Conservation (phyloP, 2,888 invertebrate genomes). For the Papilio protenor region DNA sequence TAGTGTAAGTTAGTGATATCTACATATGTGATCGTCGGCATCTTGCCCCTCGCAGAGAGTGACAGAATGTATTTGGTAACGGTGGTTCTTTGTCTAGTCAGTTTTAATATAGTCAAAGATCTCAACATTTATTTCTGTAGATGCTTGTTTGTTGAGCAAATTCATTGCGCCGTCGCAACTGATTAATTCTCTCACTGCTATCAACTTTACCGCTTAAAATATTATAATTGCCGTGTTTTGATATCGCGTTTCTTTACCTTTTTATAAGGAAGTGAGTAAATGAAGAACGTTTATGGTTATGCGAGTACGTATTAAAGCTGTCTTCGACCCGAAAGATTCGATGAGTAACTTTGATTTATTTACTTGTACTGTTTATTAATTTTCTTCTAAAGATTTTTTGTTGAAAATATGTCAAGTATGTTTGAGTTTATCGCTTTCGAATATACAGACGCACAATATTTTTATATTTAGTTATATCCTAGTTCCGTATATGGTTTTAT, state of each 20-base stretch:
- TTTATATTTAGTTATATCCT: not conserved
- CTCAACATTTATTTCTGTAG: slow-evolving; percentile 31
- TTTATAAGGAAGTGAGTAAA: slow-evolving; percentile 27
- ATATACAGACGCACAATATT: not conserved
- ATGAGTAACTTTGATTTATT: slow-evolving; percentile 10
- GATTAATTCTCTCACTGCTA: slow-evolving; percentile 23
- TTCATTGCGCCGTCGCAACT: slow-evolving; percentile 26
- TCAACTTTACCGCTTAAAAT: slow-evolving; percentile 18
- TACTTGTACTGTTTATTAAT: not conserved
- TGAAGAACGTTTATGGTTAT: slow-evolving; percentile 9
- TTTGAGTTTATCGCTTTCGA: not conserved
- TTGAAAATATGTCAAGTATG: not conserved
- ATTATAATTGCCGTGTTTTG: slow-evolving; percentile 16
- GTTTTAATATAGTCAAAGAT: not conserved
- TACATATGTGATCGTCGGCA: not conserved
- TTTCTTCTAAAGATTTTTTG: not conserved
- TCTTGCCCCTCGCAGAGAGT: too few relatives aligned
- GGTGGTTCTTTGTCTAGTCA: not conserved
- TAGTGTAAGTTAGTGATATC: not conserved
- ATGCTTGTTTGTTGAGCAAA: slow-evolving; percentile 33
- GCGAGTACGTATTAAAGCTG: not conserved
- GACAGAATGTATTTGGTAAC: too few relatives aligned
- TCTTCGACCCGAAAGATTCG: not conserved
- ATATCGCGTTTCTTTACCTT: slow-evolving; percentile 21
- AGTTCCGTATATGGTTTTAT: slow-evolving; percentile 4